These are phyloP conservation scores for Philopotamus ludificatus DNA, from an alignment of 1,140 invertebrate genomes.

Conservation along the genomic window DNA sequence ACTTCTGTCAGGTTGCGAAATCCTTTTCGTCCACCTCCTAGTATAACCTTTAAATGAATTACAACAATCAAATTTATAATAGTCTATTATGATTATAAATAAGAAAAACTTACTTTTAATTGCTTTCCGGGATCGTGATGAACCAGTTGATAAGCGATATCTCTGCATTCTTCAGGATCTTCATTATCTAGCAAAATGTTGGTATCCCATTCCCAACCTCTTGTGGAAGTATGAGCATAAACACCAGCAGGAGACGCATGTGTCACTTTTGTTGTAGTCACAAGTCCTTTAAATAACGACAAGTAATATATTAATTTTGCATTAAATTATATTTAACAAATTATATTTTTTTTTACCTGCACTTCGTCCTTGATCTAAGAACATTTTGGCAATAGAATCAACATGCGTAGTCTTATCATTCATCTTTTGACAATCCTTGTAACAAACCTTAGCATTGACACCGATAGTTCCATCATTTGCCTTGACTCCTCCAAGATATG, in stretches of 20 bases:
- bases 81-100: not conserved
- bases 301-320: no score
- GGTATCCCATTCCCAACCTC: conserved; percentile 75
- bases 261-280: conserved; percentile 76
- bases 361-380: conserved; percentile 66
- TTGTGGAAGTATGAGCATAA: conserved; percentile 72
- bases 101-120: conserved; percentile 47
- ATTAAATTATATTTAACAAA: no score
- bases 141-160: conserved; percentile 71
- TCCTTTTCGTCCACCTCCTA: conserved; percentile 72
- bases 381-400: conserved; percentile 69
- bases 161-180: conserved; percentile 56
- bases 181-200: conserved; percentile 52
- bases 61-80: conserved; percentile 11
- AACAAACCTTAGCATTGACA: conserved; percentile 62
- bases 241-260: conserved; percentile 73
- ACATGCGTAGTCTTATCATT: conserved; percentile 56
- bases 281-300: conserved; percentile 63
- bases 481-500: conserved; percentile 82
- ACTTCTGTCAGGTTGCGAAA: conserved; percentile 63
- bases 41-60: conserved; percentile 55
- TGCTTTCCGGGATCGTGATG: conserved; percentile 56
- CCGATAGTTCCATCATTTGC: conserved; percentile 73
- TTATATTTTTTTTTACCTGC: conserved; percentile 54
- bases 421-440: conserved; percentile 59